Evolutionary conservation across 1,140 invertebrate genomes (phyloP).

Genomic region (Penaeus chinensis): DNA sequence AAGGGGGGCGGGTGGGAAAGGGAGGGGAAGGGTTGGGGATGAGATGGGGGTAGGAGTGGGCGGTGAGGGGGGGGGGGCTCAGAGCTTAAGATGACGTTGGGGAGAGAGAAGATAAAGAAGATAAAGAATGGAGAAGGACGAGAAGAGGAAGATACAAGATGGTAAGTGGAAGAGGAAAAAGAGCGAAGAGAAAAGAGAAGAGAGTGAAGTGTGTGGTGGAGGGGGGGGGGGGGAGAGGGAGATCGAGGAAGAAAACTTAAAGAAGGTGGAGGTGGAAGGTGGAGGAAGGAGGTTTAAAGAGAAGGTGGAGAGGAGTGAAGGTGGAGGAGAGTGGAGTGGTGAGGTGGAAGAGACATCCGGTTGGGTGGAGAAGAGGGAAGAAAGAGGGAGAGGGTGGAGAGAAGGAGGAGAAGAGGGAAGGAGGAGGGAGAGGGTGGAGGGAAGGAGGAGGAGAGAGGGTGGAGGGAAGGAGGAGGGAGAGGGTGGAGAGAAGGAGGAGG

Average conservation of each 20-base stretch:
- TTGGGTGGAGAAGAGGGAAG: not conserved
- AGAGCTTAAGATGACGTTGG: too few species aligned
- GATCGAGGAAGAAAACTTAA: too few species aligned
- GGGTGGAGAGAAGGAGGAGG: too few species aligned
- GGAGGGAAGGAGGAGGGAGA: not conserved
- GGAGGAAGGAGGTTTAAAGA: not conserved
- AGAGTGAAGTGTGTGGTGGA: not conserved
- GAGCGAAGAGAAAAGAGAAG: not conserved
- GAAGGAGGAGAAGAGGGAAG: not conserved
- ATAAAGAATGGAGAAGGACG: not conserved
- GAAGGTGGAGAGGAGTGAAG: not conserved
- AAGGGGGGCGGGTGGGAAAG: too few species aligned
- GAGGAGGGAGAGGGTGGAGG: not conserved
- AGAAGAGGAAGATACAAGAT: not conserved
- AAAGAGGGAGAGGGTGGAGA: not conserved
- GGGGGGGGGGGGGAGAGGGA: too few species aligned
- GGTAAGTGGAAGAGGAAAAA: not conserved
- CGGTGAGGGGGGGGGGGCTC: too few species aligned
- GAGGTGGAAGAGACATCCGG: not conserved
- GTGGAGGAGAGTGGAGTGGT: not conserved
- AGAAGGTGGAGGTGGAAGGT: too few species aligned
- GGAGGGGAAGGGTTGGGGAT: too few species aligned
- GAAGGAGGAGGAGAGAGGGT: too few species aligned
- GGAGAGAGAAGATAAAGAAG: not conserved
- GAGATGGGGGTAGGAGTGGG: too few species aligned